Conservation (phyloP, 2,113 vertebrate genomes). For the Varanus komodoensis region DNA sequence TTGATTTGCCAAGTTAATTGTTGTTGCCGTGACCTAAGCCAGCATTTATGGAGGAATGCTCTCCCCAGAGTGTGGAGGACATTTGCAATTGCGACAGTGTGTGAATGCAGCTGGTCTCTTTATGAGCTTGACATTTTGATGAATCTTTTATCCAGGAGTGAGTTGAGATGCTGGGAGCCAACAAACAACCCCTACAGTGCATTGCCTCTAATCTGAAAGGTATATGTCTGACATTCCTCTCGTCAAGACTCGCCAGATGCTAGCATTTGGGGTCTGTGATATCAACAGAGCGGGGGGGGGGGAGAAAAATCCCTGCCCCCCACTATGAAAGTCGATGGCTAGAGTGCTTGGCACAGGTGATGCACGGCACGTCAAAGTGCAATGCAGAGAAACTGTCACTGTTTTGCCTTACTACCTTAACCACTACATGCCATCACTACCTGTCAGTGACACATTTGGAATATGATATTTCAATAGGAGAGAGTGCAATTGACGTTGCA, state of each 20-base stretch:
- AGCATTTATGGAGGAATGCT: slow-evolving; percentile 43
- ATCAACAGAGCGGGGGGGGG: too few relatives aligned
- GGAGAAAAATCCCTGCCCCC: too few relatives aligned
- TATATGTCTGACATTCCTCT: slow-evolving; percentile 35
- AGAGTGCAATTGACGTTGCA: neutral
- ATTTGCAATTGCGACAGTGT: slow-evolving; percentile 31
- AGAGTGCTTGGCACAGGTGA: neutral
- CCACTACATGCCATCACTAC: neutral
- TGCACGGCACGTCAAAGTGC: neutral
- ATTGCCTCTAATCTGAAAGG: neutral
- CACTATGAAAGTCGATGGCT: neutral
- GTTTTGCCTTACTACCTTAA: neutral
- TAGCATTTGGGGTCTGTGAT: neutral
- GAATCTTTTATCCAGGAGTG: slow-evolving; percentile 25
- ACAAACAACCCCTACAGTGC: slow-evolving; percentile 21
- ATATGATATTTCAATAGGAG: neutral
- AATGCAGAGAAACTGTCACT: neutral
- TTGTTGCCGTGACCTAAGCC: neutral
- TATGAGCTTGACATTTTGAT: slow-evolving; percentile 42
- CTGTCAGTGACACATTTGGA: neutral
- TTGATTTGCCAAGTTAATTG: slow-evolving; percentile 41
- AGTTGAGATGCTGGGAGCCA: slow-evolving; percentile 1
- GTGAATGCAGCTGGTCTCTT: slow-evolving; percentile 25
- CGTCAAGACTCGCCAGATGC: neutral
- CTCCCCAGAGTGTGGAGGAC: slow-evolving; percentile 34